These are phyloP conservation scores for Brotula barbata DNA, from an alignment of 2,797 vertebrate species.

Conservation along the genomic window DNA sequence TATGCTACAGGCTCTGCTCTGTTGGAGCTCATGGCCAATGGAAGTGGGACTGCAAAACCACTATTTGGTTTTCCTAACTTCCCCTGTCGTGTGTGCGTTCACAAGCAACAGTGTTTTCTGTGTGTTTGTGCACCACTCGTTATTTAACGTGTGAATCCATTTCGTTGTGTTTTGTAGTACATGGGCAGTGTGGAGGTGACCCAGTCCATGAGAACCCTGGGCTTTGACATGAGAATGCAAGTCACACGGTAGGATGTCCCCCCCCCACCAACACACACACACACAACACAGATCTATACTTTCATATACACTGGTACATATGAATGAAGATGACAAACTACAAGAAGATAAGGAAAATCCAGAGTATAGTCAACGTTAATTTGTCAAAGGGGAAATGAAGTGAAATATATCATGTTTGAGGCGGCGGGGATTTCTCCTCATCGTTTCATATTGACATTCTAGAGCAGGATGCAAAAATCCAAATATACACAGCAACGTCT, in stretches of 20 bases:
- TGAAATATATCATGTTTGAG: slow-evolving; percentile 59
- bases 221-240: slow-evolving; percentile 89
- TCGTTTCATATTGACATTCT: slow-evolving; percentile 62
- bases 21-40: slow-evolving; percentile 43
- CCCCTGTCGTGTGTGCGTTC: too few species aligned
- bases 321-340: neutral
- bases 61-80: too few species aligned
- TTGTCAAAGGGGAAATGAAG: slow-evolving; percentile 58
- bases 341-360: neutral
- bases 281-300: neutral
- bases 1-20: slow-evolving; percentile 69
- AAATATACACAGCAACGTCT: slow-evolving; percentile 55
- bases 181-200: slow-evolving; percentile 93
- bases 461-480: slow-evolving; percentile 47
- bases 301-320: neutral
- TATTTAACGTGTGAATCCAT: slow-evolving; percentile 3
- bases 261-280: neutral
- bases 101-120: too few species aligned
- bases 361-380: too few species aligned
- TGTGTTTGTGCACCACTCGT: neutral
- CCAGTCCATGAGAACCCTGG: slow-evolving; percentile 92
- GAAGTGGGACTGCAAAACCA: slow-evolving; percentile 22
- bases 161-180: slow-evolving; percentile 79
- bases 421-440: slow-evolving; percentile 47
- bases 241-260: slow-evolving; percentile 86